Evolutionary conservation across 2,113 vertebrate species (phyloP).

Genomic region (Fregetta grallaria): DNA sequence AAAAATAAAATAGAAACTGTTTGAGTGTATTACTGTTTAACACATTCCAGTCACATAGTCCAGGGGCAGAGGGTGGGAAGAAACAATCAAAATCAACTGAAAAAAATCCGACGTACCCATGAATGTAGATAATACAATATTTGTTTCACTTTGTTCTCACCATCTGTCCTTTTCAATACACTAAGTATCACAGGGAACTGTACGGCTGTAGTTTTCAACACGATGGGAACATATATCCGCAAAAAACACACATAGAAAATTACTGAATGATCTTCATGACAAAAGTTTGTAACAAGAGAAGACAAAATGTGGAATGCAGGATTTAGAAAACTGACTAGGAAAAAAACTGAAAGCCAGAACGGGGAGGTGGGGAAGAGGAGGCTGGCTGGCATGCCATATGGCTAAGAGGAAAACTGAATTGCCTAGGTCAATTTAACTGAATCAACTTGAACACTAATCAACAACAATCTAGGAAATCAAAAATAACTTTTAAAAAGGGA

Average conservation of each 20-base stretch:
- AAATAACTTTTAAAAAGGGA: not conserved
- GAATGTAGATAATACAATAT: not conserved
- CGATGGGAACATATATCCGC: not conserved
- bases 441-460: not conserved
- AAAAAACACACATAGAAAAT: not conserved
- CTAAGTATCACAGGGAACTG: not conserved
- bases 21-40: not conserved
- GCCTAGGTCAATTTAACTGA: not conserved
- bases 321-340: not conserved
- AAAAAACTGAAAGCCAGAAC: not conserved
- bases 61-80: not conserved
- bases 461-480: not conserved
- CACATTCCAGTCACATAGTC: not conserved
- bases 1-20: not conserved
- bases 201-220: not conserved
- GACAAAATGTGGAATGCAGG: not conserved
- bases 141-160: slow-evolving; percentile 3
- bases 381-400: not conserved
- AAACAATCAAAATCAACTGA: not conserved
- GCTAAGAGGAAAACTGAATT: not conserved
- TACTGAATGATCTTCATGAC: not conserved
- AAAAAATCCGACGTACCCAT: not conserved
- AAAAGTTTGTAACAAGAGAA: not conserved
- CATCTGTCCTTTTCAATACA: slow-evolving; percentile 7
- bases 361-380: not conserved